These are phyloP conservation scores for Melipona beecheii DNA, from an alignment of 2,888 invertebrate genomes.

Conservation along the genomic window DNA sequence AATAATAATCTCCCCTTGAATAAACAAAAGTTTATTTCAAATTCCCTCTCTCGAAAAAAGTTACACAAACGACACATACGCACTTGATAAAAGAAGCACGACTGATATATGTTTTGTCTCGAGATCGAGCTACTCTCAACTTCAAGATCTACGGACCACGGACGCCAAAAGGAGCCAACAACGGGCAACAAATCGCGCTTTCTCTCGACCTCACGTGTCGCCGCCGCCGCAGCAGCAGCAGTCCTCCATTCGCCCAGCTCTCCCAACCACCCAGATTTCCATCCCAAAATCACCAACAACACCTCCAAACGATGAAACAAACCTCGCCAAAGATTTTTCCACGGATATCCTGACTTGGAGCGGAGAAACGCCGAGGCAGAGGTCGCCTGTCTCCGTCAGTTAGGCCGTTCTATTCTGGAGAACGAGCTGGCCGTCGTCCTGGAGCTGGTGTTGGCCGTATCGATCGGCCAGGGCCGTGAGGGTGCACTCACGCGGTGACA, in stretches of 20 bases:
- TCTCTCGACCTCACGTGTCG: slow-evolving; percentile 34
- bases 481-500: slow-evolving; percentile 6
- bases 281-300: background rate
- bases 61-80: too few species aligned
- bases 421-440: slow-evolving; percentile 42
- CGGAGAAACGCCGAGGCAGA: slow-evolving; percentile 33
- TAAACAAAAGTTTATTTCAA: background rate
- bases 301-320: background rate
- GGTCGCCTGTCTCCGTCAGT: slow-evolving; percentile 43
- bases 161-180: background rate
- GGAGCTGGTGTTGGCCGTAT: slow-evolving; percentile 42
- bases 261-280: background rate
- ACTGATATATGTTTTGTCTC: background rate
- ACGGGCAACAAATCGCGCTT: slow-evolving; percentile 21
- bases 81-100: background rate
- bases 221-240: background rate
- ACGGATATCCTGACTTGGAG: slow-evolving; percentile 25
- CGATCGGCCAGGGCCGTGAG: slow-evolving; percentile 60
- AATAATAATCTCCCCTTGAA: background rate
- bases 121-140: background rate
- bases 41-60: background rate
- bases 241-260: background rate
- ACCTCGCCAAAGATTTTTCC: background rate
- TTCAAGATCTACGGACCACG: background rate
- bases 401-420: slow-evolving; percentile 56